Percentiles rank a stretch among this genome's conserved stretches.
Conservation (phyloP, 2,888 invertebrate genomes). For the Petrolisthes cinctipes region DNA sequence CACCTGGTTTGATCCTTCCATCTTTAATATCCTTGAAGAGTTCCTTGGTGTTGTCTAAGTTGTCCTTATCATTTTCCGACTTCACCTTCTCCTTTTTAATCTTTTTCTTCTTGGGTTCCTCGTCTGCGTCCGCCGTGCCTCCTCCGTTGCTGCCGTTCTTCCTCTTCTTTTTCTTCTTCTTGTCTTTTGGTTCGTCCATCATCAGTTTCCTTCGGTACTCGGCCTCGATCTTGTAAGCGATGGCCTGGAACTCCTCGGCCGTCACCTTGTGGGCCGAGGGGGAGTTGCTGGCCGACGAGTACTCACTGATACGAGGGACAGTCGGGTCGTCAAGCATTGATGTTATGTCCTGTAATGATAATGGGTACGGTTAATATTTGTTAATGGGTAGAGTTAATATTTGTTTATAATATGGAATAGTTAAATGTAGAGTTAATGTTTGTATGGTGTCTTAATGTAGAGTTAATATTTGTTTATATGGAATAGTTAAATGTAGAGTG, state of each 20-base stretch:
- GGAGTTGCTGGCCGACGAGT: slow-evolving; percentile 52
- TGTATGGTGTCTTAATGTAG: no score
- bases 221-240: slow-evolving; percentile 68
- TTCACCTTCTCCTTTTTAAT: slow-evolving; percentile 56
- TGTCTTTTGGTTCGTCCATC: slow-evolving; percentile 66
- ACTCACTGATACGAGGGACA: slow-evolving; percentile 60
- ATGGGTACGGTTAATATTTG: neutral
- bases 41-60: slow-evolving; percentile 60
- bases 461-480: no score
- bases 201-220: slow-evolving; percentile 67
- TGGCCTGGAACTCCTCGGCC: slow-evolving; percentile 56
- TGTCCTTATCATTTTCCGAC: slow-evolving; percentile 53
- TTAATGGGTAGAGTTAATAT: neutral
- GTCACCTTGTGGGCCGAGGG: slow-evolving; percentile 52
- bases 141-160: slow-evolving; percentile 38
- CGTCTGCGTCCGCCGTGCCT: neutral
- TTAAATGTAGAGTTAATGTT: no score
- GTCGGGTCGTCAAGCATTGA: slow-evolving; percentile 78
- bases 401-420: no score
- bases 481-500: no score
- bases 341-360: slow-evolving; percentile 77
- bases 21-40: slow-evolving; percentile 65
- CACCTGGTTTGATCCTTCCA: slow-evolving; percentile 64
- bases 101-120: slow-evolving; percentile 63
- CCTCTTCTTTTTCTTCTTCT: slow-evolving; percentile 54